Evolutionary conservation across 2,113 vertebrate genomes (phyloP), one percentile per base, ranked within the genome.

Genomic region (Hippocampus mohnikei): DNA sequence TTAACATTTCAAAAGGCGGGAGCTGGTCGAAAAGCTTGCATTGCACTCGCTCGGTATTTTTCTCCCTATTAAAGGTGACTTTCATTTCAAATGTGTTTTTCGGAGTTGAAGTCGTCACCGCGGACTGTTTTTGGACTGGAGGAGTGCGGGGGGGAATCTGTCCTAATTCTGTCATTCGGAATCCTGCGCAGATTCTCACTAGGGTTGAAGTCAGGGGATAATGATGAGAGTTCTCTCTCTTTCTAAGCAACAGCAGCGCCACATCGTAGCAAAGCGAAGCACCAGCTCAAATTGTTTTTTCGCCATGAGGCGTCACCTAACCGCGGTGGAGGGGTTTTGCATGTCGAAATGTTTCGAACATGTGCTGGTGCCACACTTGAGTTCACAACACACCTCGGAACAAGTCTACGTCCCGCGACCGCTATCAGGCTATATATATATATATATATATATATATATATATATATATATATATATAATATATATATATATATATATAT

Each of bases 1-100:
- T 93, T 93, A 91, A 86, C 89, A 92, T 91, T 92, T 92, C 87
- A 93, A 92, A 92, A 88, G 89, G 2, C 7, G 15, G 13, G 11
- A 23, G n/a, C 42, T 78, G 87, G 87, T 87, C 85, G 86, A 87
- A 87, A 85, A 86, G 84, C 89, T 90, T 91, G 91, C 85, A 91
- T 91, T 92, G 91, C 80, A 79, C 81, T 86, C 82, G 81, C 60
- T 85, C 85, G 70, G 75, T 77, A 77, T 70, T 37, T 8, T 70
- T 59, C 52, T 23, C 67, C 73, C 67, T 64, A 44, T 68, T 72
- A 85, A 85, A 91, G 89, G 82, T 89, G 85, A 85, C 82, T 88
- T 89, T 90, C 84, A 90, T 86, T 81, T 90, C 87, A 81, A 88
- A 85, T 81, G 77, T 84, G 80, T 86, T 84, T 85, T 84, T 87